Conservation (phyloP, 30 jellyfish, hydroid and myxozoan species). For the Turritopsis dohrnii region DNA sequence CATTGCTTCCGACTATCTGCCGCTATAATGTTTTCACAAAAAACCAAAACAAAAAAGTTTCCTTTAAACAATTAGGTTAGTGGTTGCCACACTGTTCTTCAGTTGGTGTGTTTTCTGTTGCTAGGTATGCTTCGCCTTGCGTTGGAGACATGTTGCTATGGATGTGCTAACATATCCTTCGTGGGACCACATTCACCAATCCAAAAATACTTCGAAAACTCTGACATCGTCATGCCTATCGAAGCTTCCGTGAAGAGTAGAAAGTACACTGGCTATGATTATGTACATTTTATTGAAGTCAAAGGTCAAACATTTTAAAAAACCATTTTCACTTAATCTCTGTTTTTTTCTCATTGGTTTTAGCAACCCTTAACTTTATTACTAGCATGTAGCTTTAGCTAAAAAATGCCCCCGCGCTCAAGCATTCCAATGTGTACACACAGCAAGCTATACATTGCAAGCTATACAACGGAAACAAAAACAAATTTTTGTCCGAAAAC, state of each 20-base stretch:
- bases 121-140: constrained; percentile 18
- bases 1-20: neutral
- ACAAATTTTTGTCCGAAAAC: no score
- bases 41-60: no score
- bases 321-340: no score
- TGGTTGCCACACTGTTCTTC: neutral
- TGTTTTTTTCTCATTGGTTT: no score
- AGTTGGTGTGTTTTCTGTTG: neutral
- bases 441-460: no score
- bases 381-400: no score
- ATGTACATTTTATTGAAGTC: constrained; percentile 45
- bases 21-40: no score
- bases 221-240: neutral
- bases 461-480: no score
- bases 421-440: no score
- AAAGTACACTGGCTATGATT: constrained; percentile 52
- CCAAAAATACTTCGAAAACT: neutral
- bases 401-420: no score
- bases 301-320: neutral
- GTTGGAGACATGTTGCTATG: constrained; percentile 28
- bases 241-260: neutral
- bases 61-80: neutral
- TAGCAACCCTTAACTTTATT: no score
- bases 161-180: constrained; percentile 20
- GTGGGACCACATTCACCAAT: constrained; percentile 9